These are phyloP conservation scores for Anthoscopus minutus DNA, from an alignment of 2,113 vertebrate genomes.

Conservation along the genomic window DNA sequence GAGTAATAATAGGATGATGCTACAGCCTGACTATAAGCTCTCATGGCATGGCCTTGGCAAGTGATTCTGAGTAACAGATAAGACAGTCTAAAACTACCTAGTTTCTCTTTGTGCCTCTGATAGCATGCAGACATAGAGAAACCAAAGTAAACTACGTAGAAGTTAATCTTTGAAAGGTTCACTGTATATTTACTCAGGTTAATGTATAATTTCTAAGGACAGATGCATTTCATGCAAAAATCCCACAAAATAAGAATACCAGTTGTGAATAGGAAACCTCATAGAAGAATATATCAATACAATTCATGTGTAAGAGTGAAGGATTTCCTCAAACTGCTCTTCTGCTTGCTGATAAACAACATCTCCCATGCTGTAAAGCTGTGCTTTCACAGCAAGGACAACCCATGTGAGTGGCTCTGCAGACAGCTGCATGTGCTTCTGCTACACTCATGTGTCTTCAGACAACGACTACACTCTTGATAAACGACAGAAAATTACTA, in stretches of 20 bases:
- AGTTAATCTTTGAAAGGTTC: conserved; percentile 30
- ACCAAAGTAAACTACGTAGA: not conserved
- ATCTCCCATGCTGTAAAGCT: not conserved
- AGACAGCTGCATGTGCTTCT: not conserved
- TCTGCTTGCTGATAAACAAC: not conserved
- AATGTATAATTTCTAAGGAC: conserved; percentile 13
- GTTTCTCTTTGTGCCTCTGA: not conserved
- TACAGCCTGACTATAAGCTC: not conserved
- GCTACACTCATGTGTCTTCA: not conserved
- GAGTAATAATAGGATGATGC: not conserved
- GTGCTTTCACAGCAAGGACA: not conserved
- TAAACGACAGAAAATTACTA: not conserved
- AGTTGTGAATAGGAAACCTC: not conserved
- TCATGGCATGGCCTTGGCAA: not conserved
- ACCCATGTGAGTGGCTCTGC: not conserved
- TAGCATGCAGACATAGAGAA: not conserved
- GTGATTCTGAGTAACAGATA: not conserved
- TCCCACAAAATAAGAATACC: not conserved
- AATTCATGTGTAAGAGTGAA: not conserved
- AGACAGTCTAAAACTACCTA: not conserved
- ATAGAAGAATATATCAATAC: not conserved
- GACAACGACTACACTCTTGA: not conserved
- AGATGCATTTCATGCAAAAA: not conserved
- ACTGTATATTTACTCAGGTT: conserved; percentile 9
- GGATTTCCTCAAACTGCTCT: not conserved